Evolutionary conservation across 1,140 invertebrate genomes (phyloP).

Genomic region (Ostrea denselamellosa): DNA sequence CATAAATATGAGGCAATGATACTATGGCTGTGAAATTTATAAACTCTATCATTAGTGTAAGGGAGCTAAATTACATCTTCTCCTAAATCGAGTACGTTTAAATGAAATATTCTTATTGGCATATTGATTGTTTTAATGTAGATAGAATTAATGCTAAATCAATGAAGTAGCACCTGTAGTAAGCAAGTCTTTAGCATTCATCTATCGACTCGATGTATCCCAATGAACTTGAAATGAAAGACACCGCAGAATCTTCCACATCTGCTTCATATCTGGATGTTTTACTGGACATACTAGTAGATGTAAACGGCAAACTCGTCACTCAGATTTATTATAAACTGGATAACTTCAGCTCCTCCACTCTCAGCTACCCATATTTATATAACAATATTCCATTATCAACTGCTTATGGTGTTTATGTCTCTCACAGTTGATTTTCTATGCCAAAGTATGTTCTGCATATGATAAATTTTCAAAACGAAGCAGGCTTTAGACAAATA

Average conservation of each 20-base stretch:
- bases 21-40: no score
- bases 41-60: no score
- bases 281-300: not conserved
- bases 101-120: no score
- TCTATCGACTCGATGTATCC: not conserved
- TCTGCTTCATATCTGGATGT: not conserved
- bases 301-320: not conserved
- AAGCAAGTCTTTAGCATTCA: no score
- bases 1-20: no score
- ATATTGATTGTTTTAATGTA: no score
- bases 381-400: not conserved
- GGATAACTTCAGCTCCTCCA: not conserved
- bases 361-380: not conserved
- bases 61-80: no score
- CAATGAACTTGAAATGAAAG: not conserved
- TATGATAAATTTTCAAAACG: not conserved
- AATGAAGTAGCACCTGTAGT: no score
- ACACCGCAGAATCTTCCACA: not conserved
- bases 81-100: no score
- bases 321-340: not conserved
- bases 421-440: not conserved
- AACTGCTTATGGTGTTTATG: not conserved
- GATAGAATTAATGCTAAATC: no score
- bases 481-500: not conserved
- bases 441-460: not conserved